Percentiles rank a stretch among this genome's conserved stretches.
These are phyloP conservation scores for Melanotaenia parkinsoni DNA, from an alignment of 2,797 vertebrate genomes.

Conservation along the genomic window DNA sequence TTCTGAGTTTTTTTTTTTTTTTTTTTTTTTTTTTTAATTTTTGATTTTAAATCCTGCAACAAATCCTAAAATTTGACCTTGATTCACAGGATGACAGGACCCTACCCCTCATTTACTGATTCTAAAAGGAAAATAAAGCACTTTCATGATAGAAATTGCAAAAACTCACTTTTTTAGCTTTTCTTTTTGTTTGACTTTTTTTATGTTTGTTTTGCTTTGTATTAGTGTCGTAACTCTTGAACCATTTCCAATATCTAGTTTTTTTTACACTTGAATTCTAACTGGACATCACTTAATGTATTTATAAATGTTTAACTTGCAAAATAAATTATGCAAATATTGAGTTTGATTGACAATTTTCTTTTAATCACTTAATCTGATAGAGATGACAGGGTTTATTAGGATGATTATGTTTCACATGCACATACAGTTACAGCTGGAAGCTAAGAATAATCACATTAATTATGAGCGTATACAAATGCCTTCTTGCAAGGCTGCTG, in stretches of 20 bases:
- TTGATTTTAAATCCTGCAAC: neutral
- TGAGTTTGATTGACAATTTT: neutral
- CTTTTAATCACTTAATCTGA: neutral
- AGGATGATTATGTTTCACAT: neutral
- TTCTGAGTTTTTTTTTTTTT: neutral
- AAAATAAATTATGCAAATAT: neutral
- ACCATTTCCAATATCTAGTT: neutral
- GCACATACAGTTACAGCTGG: neutral
- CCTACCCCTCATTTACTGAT: neutral
- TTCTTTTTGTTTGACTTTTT: no score
- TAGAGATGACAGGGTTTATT: neutral
- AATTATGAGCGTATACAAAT: slow-evolving; percentile 1
- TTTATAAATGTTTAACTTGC: no score
- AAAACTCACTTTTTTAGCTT: no score
- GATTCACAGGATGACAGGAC: neutral
- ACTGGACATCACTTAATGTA: no score
- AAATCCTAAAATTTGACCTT: neutral
- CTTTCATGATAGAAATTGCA: no score
- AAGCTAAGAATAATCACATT: slow-evolving; percentile 19
- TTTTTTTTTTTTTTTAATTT: neutral
- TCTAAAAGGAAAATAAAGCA: neutral
- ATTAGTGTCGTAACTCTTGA: neutral
- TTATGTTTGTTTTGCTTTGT: neutral
- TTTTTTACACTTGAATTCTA: neutral
- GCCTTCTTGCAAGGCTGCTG: slow-evolving; percentile 6